These are phyloP conservation scores for Macaria liturata DNA, from an alignment of 2,888 invertebrate species.

Conservation along the genomic window DNA sequence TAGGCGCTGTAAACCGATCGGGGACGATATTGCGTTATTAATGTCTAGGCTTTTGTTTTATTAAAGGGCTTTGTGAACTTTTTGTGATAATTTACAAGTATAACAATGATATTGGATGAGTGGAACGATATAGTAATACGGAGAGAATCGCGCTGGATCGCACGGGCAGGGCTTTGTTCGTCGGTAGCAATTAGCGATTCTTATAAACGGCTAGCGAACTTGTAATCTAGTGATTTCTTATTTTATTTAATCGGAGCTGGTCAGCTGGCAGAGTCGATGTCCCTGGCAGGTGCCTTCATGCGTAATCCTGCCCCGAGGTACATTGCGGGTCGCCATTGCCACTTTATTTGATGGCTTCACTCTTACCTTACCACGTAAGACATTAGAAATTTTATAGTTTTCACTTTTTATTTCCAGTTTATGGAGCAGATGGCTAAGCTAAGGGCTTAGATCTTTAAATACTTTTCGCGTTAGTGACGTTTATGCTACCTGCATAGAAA, in stretches of 20 bases:
- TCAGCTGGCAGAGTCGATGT: conserved; percentile 30
- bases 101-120: conserved; percentile 30
- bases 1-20: conserved; percentile 69
- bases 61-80: conserved; percentile 49
- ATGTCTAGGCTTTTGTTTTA: conserved; percentile 59
- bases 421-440: conserved; percentile 20
- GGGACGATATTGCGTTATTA: conserved; percentile 68
- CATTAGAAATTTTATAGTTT: conserved; percentile 46
- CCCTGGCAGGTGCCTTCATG: conserved; percentile 48
- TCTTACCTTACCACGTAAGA: conserved; percentile 44
- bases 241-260: conserved; percentile 29
- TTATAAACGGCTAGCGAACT: conserved; percentile 22
- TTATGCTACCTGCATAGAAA: conserved; percentile 5
- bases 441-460: conserved; percentile 17
- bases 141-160: conserved; percentile 30
- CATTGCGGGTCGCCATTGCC: conserved; percentile 43
- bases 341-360: conserved; percentile 53
- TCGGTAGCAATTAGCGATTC: conserved; percentile 32
- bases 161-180: conserved; percentile 19
- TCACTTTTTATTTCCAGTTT: conserved; percentile 33
- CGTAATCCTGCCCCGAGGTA: conserved; percentile 34
- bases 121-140: conserved; percentile 21
- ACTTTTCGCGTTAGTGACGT: conserved; percentile 9
- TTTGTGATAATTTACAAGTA: conserved; percentile 41
- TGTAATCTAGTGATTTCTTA: conserved; percentile 28